phyloP scores from a whole-genome alignment of 2,113 vertebrate species.

The Engystomops pustulosus region DNA sequence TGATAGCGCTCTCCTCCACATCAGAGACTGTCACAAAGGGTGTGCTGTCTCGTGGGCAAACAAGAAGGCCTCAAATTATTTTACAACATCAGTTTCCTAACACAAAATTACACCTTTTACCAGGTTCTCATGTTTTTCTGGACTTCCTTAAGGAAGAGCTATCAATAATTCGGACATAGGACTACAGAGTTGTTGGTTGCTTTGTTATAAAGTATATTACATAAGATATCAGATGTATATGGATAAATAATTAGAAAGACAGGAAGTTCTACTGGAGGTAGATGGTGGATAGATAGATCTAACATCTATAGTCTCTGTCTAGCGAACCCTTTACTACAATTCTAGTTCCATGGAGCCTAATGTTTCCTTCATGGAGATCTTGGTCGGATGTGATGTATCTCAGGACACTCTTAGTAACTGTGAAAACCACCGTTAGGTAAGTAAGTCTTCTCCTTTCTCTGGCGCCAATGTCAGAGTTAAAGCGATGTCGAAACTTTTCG shows the following conservation, averaged over 20 bases:
- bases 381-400: background rate
- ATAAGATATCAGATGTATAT: no score
- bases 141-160: background rate
- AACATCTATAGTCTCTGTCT: background rate
- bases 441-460: background rate
- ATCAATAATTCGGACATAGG: background rate
- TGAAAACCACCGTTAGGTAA: conserved; percentile 10
- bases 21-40: background rate
- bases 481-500: conserved; percentile 37
- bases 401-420: background rate
- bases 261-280: background rate
- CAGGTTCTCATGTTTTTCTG: background rate
- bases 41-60: background rate
- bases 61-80: background rate
- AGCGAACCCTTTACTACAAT: background rate
- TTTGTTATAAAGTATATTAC: no score
- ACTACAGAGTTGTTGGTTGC: no score
- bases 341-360: background rate
- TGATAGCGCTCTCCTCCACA: conserved; percentile 8
- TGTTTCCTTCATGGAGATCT: no score
- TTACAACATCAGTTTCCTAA: background rate
- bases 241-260: background rate
- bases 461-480: conserved; percentile 40
- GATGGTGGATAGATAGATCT: background rate
- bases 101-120: background rate